Conservation (phyloP, 2,113 vertebrate species). For the Jaculus jaculus region DNA sequence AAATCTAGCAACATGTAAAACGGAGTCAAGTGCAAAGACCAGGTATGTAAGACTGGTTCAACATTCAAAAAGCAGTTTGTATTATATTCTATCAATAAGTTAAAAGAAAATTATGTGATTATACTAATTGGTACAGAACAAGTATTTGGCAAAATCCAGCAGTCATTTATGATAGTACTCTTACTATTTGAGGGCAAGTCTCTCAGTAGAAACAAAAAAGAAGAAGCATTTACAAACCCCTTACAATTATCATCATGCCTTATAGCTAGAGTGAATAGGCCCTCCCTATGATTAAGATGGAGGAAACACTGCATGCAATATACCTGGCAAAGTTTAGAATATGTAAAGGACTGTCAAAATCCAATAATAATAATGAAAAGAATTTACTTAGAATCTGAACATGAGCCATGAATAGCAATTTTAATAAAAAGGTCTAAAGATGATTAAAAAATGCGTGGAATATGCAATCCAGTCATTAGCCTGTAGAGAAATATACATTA, state of each 20-base stretch:
- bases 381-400: not conserved
- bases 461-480: not conserved
- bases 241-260: not conserved
- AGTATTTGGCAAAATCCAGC: slow-evolving; percentile 16
- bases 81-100: not conserved
- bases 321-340: not conserved
- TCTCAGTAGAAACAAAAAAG: not conserved
- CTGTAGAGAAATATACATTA: not conserved
- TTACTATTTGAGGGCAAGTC: not conserved
- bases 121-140: not conserved
- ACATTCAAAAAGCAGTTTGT: slow-evolving; percentile 29
- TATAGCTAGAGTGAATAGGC: not conserved
- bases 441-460: not conserved
- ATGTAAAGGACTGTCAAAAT: not conserved
- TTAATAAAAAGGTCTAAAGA: not conserved
- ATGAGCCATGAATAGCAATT: not conserved
- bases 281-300: not conserved
- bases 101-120: slow-evolving; percentile 4
- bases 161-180: not conserved
- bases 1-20: not conserved
- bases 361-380: not conserved
- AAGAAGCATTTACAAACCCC: not conserved
- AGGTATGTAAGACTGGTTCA: not conserved
- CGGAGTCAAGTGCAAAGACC: not conserved
- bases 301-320: not conserved